Conservation (phyloP, 2,113 vertebrate species). For the Xiphophorus hellerii region DNA sequence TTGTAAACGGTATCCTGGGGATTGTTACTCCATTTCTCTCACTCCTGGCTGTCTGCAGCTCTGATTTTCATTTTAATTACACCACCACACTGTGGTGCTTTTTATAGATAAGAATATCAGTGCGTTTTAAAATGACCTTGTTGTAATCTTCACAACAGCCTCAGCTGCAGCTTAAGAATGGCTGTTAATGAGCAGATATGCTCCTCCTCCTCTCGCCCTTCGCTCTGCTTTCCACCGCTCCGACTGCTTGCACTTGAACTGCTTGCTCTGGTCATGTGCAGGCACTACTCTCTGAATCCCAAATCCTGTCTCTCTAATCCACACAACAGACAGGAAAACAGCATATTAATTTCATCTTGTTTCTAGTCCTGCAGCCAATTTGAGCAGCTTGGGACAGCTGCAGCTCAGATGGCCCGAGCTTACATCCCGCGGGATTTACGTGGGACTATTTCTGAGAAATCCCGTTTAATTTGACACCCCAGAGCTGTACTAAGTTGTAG, state of each 20-base stretch:
- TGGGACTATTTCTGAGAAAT: slow-evolving; percentile 55
- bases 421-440: slow-evolving; percentile 52
- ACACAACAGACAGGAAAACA: slow-evolving; percentile 49
- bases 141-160: slow-evolving; percentile 43
- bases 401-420: slow-evolving; percentile 39
- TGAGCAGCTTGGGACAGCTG: slow-evolving; percentile 46
- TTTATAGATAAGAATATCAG: slow-evolving; percentile 15
- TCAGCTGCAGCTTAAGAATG: slow-evolving; percentile 30
- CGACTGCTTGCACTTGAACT: slow-evolving; percentile 22
- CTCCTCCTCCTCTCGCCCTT: slow-evolving; percentile 28
- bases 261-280: slow-evolving; percentile 32
- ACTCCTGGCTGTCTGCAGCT: not conserved
- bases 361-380: slow-evolving; percentile 59
- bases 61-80: slow-evolving; percentile 51
- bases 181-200: slow-evolving; percentile 33
- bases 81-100: slow-evolving; percentile 38
- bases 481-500: slow-evolving; percentile 24
- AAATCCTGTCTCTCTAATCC: slow-evolving; percentile 65
- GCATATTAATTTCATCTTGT: slow-evolving; percentile 70
- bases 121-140: slow-evolving; percentile 45
- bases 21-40: slow-evolving; percentile 27
- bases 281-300: slow-evolving; percentile 34
- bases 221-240: slow-evolving; percentile 2
- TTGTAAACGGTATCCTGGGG: slow-evolving; percentile 20
- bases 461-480: slow-evolving; percentile 58